Base-by-base conservation (phyloP, 2,113 vertebrate species). In the Nicator chloris region DNA sequence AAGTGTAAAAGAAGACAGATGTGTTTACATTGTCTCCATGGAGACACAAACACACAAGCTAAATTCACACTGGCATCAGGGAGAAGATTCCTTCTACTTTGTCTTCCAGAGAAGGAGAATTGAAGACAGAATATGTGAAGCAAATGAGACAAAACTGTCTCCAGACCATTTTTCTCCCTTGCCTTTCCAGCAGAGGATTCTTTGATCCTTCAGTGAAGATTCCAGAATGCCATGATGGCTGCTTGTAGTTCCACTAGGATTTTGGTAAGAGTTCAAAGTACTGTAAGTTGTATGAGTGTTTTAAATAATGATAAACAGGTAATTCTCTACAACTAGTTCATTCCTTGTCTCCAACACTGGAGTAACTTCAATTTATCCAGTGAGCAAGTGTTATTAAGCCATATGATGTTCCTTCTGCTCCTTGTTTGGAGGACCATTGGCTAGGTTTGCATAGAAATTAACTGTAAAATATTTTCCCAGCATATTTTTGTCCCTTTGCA, bases 21-120 rank as follows among this genome's bases (percentile, higher is more conserved):
- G 97, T 96, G 96, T 96, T 88, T 97, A 92, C 85, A 20, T 20
- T 69, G 94, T 98, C 88, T 96, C 97, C 97, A 97, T 97, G 97
- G 97, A 97, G 93, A 98, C 88, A 90, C 61, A 86, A 90, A 82
- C 92, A 69, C 95, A 76, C 63, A 95, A 90, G 75, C 50, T 90
- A 77, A 82, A 93, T 88, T 92, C 93, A 69, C 37, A 8, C 57
- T 79, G 61, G 59, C 40, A 42, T 61, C 56, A 42, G 56, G 66
- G 79, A 66, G 69, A 85, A 81, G 92, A 76, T 91, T 91, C 85
- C 82, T 44, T 31, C 73, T 84, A 79, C 63, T 97, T 97, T 96
- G 96, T 96, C 92, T 96, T 88, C 57, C 83, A 79, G 86, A 94
- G 75, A 92, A 82, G 65, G 63, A 90, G 80, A 57, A 63, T 60